Conservation (phyloP, 2,888 invertebrate species). For the Epicampocera succincta region DNA sequence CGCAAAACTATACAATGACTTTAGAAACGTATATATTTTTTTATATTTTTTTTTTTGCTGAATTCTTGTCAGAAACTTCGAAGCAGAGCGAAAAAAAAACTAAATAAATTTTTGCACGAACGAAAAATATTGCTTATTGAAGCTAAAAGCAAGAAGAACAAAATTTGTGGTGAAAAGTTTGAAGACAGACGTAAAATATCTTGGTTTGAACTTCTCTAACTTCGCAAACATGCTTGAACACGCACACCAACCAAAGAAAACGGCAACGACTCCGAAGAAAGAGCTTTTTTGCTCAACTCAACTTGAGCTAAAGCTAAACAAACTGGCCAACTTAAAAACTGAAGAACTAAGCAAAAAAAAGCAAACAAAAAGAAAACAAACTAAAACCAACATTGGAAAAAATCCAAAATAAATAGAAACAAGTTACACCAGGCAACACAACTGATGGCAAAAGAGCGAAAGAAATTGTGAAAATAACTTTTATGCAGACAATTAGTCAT, state of each 20-base stretch:
- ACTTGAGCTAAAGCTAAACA: constrained; percentile 41
- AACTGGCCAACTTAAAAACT: constrained; percentile 54
- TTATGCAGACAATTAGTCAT: neutral
- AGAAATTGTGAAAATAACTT: neutral
- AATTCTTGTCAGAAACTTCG: constrained; percentile 25
- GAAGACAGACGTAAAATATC: constrained; percentile 24
- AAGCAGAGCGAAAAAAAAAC: neutral
- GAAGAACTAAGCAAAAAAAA: constrained; percentile 41
- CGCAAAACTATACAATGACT: constrained; percentile 4
- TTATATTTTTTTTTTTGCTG: neutral
- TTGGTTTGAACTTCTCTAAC: neutral
- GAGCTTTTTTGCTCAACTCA: constrained; percentile 42
- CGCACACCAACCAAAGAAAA: constrained; percentile 1
- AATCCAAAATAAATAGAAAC: constrained; percentile 4
- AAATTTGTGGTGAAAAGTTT: constrained; percentile 25
- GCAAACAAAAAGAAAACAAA: constrained; percentile 36
- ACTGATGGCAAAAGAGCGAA: neutral
- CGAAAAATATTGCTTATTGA: constrained; percentile 35
- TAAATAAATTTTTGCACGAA: neutral
- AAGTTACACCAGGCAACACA: constrained; percentile 28
- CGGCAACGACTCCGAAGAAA: neutral
- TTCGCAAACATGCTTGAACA: neutral
- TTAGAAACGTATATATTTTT: neutral
- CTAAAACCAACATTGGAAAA: constrained; percentile 26
- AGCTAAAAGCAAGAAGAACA: constrained; percentile 10